Conservation (phyloP, 2,797 vertebrate species). For the Artibeus lituratus region DNA sequence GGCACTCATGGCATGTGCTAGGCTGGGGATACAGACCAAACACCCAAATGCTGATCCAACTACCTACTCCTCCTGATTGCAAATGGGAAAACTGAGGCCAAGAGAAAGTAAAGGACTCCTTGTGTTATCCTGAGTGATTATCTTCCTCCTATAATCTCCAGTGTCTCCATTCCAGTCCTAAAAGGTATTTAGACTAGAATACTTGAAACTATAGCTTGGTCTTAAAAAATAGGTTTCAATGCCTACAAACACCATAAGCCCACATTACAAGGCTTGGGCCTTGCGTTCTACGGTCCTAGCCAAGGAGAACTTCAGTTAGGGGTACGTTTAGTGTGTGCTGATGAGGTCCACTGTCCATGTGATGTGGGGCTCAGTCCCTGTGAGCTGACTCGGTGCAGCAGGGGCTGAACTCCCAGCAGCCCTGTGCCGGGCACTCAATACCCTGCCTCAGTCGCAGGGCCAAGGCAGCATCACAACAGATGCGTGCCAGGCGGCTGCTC, state of each 20-base stretch:
- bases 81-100: not conserved
- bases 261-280: not conserved
- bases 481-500: not conserved
- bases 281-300: not conserved
- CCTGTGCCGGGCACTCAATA: fast-evolving
- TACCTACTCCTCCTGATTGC: not conserved
- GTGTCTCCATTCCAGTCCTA: not conserved
- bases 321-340: not conserved
- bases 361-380: not conserved
- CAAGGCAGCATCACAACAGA: no score
- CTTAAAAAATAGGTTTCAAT: not conserved
- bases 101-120: not conserved
- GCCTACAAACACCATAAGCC: not conserved
- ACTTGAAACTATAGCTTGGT: not conserved
- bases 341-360: not conserved
- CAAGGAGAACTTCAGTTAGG: not conserved
- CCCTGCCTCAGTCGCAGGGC: not conserved
- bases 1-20: not conserved
- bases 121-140: not conserved
- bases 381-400: fast-evolving
- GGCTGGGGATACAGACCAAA: fast-evolving
- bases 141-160: not conserved
- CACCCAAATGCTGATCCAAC: no score
- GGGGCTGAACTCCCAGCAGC: not conserved
- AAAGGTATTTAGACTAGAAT: not conserved